Conservation (phyloP, 1,140 invertebrate species). For the Drosophila parvula region DNA sequence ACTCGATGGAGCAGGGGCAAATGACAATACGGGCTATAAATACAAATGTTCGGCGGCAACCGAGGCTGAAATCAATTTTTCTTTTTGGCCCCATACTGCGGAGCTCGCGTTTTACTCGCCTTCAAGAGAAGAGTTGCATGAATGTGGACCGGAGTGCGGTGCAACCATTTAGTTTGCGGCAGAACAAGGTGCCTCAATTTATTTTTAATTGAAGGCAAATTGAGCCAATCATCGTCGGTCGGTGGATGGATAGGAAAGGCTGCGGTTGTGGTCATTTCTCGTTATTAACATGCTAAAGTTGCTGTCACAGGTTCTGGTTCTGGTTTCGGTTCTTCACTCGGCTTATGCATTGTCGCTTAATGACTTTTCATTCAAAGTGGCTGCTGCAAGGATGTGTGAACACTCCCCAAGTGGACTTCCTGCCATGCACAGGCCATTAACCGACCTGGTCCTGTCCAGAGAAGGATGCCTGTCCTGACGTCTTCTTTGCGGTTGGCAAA, state of each 20-base stretch:
- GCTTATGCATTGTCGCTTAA: constrained; percentile 51
- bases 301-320: constrained; percentile 1
- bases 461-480: constrained; percentile 12
- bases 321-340: background rate
- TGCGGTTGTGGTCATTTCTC: constrained; percentile 22
- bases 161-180: constrained; percentile 32
- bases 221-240: constrained; percentile 24
- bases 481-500: constrained; percentile 54
- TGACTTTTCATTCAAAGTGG: constrained; percentile 58
- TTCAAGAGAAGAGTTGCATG: background rate
- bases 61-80: constrained; percentile 58
- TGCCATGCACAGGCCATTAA: constrained; percentile 40
- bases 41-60: constrained; percentile 45
- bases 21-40: constrained; percentile 63
- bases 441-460: constrained; percentile 25
- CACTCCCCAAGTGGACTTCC: constrained; percentile 20
- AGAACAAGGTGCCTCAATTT: constrained; percentile 49
- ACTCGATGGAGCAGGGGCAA: constrained; percentile 41
- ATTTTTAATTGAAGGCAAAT: constrained; percentile 54
- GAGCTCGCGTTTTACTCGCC: constrained; percentile 28
- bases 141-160: background rate
- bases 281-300: constrained; percentile 40
- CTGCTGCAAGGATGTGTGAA: constrained; percentile 38
- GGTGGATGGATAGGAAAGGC: constrained; percentile 8
- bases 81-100: constrained; percentile 76